Evolutionary conservation across 1,140 invertebrate species (phyloP).

Genomic region (Hyphantria cunea): DNA sequence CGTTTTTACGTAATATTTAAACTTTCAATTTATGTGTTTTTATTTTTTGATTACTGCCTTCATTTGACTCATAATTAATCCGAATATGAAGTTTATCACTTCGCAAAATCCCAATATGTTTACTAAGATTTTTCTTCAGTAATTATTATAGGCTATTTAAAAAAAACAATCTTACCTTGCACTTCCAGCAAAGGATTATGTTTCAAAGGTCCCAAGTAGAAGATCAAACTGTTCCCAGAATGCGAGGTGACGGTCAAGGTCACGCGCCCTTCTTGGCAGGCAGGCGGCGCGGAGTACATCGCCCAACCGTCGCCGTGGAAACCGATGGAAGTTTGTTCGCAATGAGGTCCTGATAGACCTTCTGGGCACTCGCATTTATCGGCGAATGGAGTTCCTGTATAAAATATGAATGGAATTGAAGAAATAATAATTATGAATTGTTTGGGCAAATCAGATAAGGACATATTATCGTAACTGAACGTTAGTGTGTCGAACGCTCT

Average conservation of each 20-base stretch:
- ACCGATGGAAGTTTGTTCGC: slow-evolving; percentile 93
- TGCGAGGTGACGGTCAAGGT: slow-evolving; percentile 90
- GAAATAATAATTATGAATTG: too few species aligned
- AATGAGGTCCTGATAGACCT: slow-evolving; percentile 92
- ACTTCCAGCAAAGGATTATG: slow-evolving; percentile 83
- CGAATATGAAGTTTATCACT: too few species aligned
- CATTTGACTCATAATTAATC: too few species aligned
- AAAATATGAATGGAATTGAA: slow-evolving; percentile 14
- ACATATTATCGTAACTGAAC: too few species aligned
- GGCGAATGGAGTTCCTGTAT: slow-evolving; percentile 81
- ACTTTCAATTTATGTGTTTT: too few species aligned
- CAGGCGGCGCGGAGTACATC: slow-evolving; percentile 91
- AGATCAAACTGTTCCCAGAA: slow-evolving; percentile 89
- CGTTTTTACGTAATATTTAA: too few species aligned
- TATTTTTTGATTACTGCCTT: too few species aligned
- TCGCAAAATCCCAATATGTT: too few species aligned
- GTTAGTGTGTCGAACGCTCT: too few species aligned
- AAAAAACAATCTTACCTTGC: slow-evolving; percentile 75
- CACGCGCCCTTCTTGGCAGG: slow-evolving; percentile 89
- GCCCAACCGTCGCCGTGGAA: slow-evolving; percentile 95
- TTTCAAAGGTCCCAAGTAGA: slow-evolving; percentile 94
- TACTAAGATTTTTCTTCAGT: background rate
- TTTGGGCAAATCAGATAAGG: too few species aligned
- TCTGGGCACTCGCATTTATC: slow-evolving; percentile 85
- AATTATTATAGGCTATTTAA: too few species aligned